These are phyloP conservation scores for Ceryle rudis DNA, from an alignment of 2,797 vertebrate genomes.

Conservation along the genomic window DNA sequence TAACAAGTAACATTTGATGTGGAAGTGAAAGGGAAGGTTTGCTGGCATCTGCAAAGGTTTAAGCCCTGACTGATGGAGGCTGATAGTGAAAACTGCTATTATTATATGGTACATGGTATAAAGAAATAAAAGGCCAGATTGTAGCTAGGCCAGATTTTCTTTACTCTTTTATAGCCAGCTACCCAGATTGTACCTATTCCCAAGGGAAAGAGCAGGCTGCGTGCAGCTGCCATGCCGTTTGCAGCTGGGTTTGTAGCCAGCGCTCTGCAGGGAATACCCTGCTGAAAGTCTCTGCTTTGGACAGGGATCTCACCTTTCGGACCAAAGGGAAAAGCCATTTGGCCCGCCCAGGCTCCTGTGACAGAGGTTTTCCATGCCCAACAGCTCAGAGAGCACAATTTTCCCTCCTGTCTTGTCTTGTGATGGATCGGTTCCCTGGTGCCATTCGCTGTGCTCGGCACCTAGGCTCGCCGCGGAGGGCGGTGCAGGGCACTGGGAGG, in stretches of 20 bases:
- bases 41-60: not conserved
- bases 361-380: not conserved
- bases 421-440: not conserved
- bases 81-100: not conserved
- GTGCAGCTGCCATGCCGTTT: not conserved
- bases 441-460: fast-evolving
- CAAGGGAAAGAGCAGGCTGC: not conserved
- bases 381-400: not conserved
- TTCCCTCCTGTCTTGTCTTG: fast-evolving
- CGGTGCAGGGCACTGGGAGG: not conserved
- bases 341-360: not conserved
- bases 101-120: fast-evolving
- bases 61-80: not conserved
- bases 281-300: not conserved
- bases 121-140: not conserved
- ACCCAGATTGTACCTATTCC: not conserved
- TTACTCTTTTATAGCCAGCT: not conserved
- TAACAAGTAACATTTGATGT: not conserved
- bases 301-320: not conserved
- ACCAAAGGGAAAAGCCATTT: not conserved
- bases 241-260: not conserved
- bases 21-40: not conserved
- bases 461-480: not conserved
- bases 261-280: not conserved
- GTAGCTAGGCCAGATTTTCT: not conserved